Evolutionary conservation across 2,888 invertebrate genomes (phyloP).

Genomic region (Dinocampus coccinellae): DNA sequence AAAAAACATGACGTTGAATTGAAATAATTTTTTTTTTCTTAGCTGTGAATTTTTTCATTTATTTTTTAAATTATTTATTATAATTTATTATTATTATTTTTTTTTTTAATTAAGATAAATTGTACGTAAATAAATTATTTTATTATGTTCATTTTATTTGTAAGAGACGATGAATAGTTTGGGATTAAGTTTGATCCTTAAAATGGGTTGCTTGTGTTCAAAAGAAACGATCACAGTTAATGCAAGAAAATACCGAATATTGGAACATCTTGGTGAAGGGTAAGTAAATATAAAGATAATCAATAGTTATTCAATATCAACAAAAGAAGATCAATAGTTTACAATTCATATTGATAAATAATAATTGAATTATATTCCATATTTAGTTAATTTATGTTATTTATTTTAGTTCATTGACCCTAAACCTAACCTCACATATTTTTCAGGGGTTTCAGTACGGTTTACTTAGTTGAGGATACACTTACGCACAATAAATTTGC

Average conservation of each 20-base stretch:
- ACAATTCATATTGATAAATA: background rate
- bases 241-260: slow-evolving; percentile 77
- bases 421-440: slow-evolving; percentile 16
- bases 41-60: too few relatives aligned
- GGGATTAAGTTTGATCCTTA: slow-evolving; percentile 78
- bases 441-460: slow-evolving; percentile 83
- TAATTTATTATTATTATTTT: too few relatives aligned
- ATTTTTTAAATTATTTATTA: too few relatives aligned
- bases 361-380: background rate
- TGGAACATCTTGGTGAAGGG: slow-evolving; percentile 84
- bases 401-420: background rate
- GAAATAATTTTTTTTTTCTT: too few relatives aligned
- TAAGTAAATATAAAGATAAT: slow-evolving; percentile 63
- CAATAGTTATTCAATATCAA: background rate
- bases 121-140: background rate
- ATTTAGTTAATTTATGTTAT: too few relatives aligned
- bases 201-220: slow-evolving; percentile 83
- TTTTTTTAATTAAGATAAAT: too few relatives aligned
- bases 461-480: slow-evolving; percentile 81
- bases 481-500: slow-evolving; percentile 78
- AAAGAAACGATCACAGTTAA: slow-evolving; percentile 80
- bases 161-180: slow-evolving; percentile 75
- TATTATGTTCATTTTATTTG: background rate
- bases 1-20: too few relatives aligned
- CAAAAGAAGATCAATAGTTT: background rate